phyloP scores from a whole-genome alignment of 37 sponge, comb jelly and placozoan species.

The Cliona cf. orientalis region DNA sequence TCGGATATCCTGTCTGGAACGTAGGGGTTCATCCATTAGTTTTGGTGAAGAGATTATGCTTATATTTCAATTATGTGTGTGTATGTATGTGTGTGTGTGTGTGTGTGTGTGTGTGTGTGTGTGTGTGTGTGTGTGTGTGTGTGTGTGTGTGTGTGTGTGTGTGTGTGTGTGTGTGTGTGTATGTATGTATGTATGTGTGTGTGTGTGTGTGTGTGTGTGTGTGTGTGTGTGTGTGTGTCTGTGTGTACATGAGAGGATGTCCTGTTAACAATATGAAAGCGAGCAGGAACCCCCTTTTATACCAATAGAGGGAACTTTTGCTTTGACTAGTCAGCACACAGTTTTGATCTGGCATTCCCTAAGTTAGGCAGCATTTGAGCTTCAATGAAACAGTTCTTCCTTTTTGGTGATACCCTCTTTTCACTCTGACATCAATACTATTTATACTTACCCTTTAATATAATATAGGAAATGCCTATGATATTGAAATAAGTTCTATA shows the following conservation, averaged over 20 bases:
- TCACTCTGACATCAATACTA: too few species aligned
- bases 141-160: conserved; percentile 12
- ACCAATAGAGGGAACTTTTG: too few species aligned
- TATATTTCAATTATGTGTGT: neutral
- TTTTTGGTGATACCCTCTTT: too few species aligned
- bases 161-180: neutral
- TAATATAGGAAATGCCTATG: too few species aligned
- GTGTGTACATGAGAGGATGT: neutral
- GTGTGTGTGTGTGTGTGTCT: conserved; percentile 27
- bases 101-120: neutral
- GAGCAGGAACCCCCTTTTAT: too few species aligned
- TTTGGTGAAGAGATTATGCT: neutral
- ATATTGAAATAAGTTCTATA: too few species aligned
- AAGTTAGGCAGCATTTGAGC: too few species aligned
- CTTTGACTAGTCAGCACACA: too few species aligned
- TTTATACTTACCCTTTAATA: too few species aligned
- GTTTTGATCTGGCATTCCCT: too few species aligned
- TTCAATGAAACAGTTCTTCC: too few species aligned
- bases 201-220: conserved; percentile 17
- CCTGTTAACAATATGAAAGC: neutral
- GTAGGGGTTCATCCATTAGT: neutral
- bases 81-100: neutral
- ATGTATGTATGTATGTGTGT: neutral
- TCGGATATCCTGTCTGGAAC: neutral
- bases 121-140: conserved; percentile 23